Evolutionary conservation across 2,797 vertebrate genomes (phyloP).

Genomic region (Schizopygopsis pylzovi): DNA sequence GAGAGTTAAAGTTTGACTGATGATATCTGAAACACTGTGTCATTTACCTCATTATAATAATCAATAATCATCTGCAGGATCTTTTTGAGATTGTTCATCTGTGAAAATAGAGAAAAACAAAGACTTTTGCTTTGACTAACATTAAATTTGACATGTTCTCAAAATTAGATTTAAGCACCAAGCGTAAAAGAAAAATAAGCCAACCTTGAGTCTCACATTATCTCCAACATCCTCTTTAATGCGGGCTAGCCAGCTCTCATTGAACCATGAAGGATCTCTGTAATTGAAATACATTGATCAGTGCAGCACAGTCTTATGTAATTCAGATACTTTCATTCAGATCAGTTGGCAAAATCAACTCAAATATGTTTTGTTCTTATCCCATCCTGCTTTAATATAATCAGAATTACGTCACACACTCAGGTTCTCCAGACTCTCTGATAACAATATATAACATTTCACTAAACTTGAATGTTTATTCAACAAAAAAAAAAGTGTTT

Average conservation of each 20-base stretch:
- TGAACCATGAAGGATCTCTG: slow-evolving; percentile 94
- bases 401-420: neutral
- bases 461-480: slow-evolving; percentile 7
- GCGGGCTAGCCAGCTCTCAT: slow-evolving; percentile 87
- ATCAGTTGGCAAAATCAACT: neutral
- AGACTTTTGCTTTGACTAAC: neutral
- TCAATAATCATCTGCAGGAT: slow-evolving; percentile 93
- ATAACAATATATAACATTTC: neutral
- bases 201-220: slow-evolving; percentile 96
- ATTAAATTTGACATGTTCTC: neutral
- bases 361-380: neutral
- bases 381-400: neutral
- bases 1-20: neutral
- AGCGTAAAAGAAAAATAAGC: neutral
- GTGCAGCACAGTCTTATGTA: neutral
- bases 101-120: slow-evolving; percentile 54
- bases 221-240: slow-evolving; percentile 93
- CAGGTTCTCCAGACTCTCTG: neutral
- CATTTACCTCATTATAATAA: slow-evolving; percentile 94
- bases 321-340: slow-evolving; percentile 2
- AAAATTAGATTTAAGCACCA: neutral
- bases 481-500: neutral
- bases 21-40: neutral
- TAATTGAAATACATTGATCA: slow-evolving; percentile 45
- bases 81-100: slow-evolving; percentile 99